A percentile compares a stretch with the other conserved stretches of the same genome.
phyloP scores from a whole-genome alignment of 2,797 vertebrate species.

The Xenops minutus region DNA sequence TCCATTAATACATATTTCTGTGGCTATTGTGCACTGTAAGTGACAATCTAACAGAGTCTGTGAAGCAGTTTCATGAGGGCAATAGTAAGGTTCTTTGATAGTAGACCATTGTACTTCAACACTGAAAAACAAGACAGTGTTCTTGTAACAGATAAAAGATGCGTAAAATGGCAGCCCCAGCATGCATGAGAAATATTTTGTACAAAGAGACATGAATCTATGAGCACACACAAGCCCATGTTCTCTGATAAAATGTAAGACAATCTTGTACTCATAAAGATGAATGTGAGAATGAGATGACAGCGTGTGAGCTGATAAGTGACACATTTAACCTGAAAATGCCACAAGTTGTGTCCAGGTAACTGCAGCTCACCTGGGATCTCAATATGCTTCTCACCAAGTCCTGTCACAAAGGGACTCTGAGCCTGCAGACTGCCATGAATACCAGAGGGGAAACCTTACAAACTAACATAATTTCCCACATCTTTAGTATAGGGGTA shows the following conservation, averaged over 20 bases:
- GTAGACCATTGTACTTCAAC: neutral
- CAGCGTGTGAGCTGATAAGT: neutral
- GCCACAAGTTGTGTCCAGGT: neutral
- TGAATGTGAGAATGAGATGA: neutral
- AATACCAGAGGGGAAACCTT: neutral
- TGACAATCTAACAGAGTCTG: neutral
- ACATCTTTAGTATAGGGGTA: neutral
- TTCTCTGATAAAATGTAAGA: neutral
- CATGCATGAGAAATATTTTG: neutral
- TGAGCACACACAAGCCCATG: neutral
- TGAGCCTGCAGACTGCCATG: neutral
- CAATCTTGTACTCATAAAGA: neutral
- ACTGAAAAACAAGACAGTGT: neutral
- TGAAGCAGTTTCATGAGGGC: neutral
- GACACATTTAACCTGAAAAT: neutral
- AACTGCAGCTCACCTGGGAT: neutral
- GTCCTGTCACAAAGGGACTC: neutral
- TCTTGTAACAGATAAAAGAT: neutral
- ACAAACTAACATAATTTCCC: neutral
- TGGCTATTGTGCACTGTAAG: neutral
- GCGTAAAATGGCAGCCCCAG: rapidly evolving
- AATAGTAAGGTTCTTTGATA: neutral
- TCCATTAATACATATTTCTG: neutral
- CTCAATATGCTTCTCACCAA: neutral
- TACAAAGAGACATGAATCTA: neutral